Conservation (phyloP, 2,888 invertebrate genomes). For the Coelopa pilipes region DNA sequence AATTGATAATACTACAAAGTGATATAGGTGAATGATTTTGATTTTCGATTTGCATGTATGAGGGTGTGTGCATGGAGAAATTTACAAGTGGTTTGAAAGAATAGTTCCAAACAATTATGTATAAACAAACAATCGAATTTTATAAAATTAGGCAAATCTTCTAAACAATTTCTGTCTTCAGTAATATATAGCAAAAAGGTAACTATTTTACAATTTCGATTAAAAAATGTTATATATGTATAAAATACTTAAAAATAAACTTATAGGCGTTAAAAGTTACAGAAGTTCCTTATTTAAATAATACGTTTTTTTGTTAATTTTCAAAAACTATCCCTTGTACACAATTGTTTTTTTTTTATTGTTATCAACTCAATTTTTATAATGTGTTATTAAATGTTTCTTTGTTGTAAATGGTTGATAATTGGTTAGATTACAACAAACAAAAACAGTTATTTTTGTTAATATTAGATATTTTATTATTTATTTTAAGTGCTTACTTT, state of each 20-base stretch:
- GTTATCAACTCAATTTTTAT: slow-evolving; percentile 10
- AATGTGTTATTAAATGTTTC: background rate
- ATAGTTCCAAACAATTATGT: slow-evolving; percentile 8
- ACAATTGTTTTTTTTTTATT: slow-evolving; percentile 6
- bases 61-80: slow-evolving; percentile 1
- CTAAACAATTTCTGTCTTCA: slow-evolving; percentile 2
- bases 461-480: no score
- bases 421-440: slow-evolving; percentile 17
- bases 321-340: slow-evolving; percentile 33
- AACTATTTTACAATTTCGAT: slow-evolving; percentile 24
- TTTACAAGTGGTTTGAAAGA: background rate
- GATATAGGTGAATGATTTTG: slow-evolving; percentile 7
- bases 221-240: slow-evolving; percentile 24
- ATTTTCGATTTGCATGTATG: slow-evolving; percentile 8
- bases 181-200: slow-evolving; percentile 13
- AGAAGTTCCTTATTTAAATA: slow-evolving; percentile 26
- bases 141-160: background rate
- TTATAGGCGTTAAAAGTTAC: slow-evolving; percentile 15
- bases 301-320: slow-evolving; percentile 20
- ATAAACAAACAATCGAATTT: slow-evolving; percentile 5
- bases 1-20: slow-evolving; percentile 11
- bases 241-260: slow-evolving; percentile 12
- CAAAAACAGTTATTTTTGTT: slow-evolving; percentile 15
- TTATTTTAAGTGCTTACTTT: slow-evolving; percentile 11
- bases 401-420: slow-evolving; percentile 8